phyloP scores from a whole-genome alignment of 2,797 vertebrate genomes.

The Dicrostonyx torquatus region DNA sequence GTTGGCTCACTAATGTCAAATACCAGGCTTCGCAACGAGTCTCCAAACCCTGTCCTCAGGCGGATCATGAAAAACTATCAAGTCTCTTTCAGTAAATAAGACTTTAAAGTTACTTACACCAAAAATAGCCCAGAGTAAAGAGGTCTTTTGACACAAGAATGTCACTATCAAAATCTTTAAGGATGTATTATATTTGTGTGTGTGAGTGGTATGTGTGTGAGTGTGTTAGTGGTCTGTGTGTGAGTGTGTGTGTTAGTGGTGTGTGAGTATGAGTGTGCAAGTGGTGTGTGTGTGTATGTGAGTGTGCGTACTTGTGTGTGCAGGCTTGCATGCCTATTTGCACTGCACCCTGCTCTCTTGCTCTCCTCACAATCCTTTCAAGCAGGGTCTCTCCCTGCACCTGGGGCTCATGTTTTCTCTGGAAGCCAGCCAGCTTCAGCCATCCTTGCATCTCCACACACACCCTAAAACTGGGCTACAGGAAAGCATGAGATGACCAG shows the following conservation, averaged over 20 bases:
- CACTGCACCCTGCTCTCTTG: too few species aligned
- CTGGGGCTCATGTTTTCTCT: neutral
- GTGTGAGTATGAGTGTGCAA: neutral
- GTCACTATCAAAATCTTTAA: conserved; percentile 17
- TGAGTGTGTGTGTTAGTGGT: neutral
- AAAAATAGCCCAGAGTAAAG: neutral
- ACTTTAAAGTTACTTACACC: conserved; percentile 12
- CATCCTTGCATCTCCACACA: neutral
- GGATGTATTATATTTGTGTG: neutral
- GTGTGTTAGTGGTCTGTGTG: neutral
- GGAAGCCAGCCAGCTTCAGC: neutral
- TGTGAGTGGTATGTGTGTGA: neutral
- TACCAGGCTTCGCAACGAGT: neutral
- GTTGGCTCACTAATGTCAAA: conserved; percentile 51
- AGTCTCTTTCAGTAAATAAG: conserved; percentile 15
- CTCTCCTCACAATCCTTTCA: neutral
- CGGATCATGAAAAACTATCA: neutral
- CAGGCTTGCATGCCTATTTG: neutral
- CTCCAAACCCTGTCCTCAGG: conserved; percentile 4
- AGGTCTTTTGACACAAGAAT: neutral
- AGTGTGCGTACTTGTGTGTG: neutral
- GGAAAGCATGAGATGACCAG: too few species aligned
- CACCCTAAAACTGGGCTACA: neutral
- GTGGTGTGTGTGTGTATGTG: neutral
- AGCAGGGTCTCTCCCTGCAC: neutral